Conservation (phyloP, 2,113 vertebrate species). For the Meles meles region DNA sequence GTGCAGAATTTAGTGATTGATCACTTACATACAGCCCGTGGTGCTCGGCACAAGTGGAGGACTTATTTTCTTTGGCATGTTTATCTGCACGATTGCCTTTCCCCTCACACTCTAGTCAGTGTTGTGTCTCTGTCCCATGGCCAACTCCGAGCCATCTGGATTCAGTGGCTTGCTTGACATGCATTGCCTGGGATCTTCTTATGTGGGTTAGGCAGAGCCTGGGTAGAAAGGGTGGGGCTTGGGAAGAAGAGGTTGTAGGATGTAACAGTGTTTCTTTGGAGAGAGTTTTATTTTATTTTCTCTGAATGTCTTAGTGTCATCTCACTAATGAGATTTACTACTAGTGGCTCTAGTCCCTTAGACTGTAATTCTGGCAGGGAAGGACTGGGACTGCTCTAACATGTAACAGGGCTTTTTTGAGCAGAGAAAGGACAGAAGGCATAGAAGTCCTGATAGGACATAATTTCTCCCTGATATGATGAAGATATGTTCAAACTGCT, state of each 20-base stretch:
- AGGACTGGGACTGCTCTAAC: neutral
- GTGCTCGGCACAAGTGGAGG: neutral
- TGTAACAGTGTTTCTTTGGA: neutral
- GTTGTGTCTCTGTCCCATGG: neutral
- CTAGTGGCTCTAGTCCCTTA: neutral
- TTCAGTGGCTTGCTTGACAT: neutral
- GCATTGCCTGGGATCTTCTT: neutral
- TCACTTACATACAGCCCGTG: neutral
- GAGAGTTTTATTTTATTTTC: neutral
- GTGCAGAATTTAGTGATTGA: neutral
- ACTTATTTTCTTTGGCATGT: neutral
- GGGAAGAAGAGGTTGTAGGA: neutral
- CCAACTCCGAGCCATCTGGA: neutral
- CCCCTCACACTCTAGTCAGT: neutral
- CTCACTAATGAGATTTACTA: neutral
- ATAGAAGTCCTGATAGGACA: neutral
- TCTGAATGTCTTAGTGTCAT: neutral
- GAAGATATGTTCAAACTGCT: neutral
- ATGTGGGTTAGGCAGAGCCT: accelerated
- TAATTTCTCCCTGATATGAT: neutral
- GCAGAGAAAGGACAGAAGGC: neutral
- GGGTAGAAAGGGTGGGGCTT: neutral
- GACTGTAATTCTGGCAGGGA: neutral
- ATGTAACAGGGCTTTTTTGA: neutral
- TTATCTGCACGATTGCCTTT: neutral